Evolutionary conservation across 2,797 vertebrate genomes (phyloP), one percentile per base, ranked within the genome.

Genomic region (Myotis findleyi): DNA sequence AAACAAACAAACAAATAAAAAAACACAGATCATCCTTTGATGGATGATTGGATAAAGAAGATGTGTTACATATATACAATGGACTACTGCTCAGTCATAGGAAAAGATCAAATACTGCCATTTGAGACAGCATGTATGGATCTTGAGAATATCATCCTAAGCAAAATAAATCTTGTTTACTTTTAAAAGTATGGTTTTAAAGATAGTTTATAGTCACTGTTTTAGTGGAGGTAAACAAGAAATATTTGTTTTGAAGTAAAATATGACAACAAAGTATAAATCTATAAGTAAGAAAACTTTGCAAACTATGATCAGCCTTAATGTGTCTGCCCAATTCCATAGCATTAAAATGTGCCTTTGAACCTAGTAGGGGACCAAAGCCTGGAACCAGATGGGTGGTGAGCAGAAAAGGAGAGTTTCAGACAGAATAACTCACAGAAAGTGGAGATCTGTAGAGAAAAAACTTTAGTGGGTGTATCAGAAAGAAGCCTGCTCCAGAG

Each of bases 301-400:
- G 17, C 4, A 80, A 57, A 5, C 0, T 7, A 9, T 6, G 0
- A 64, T 62, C 6, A 64, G 3, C 9, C 14, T 77, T 13, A 9
- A 27, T 36, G 2, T 57, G 38, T 23, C 4, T 73, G 3, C 14
- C 1, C 9, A 23, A 41, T 23, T 38, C 7, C 49, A 14, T 2
- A 55, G 1, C 27, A 71, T 11, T n/a, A 27, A 77, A 86, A 82
- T 72, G 1, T 73, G 44, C n/a, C 30, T 76, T 66, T 47, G 53
- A 57, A 30, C 21, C 2, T 36, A 44, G 11, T 14, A 18, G 7
- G 64, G 53, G 11, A 8, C 13, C 18, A 47, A 55, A 64, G 7
- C 9, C 17, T 62, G 53, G 5, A 5, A 51, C 1, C 3, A 44
- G 9, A 11, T 0, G 3, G 7, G 7, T 8, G 12, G 25, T 68